phyloP scores from a whole-genome alignment of 1,140 invertebrate species.

The Samia ricini region DNA sequence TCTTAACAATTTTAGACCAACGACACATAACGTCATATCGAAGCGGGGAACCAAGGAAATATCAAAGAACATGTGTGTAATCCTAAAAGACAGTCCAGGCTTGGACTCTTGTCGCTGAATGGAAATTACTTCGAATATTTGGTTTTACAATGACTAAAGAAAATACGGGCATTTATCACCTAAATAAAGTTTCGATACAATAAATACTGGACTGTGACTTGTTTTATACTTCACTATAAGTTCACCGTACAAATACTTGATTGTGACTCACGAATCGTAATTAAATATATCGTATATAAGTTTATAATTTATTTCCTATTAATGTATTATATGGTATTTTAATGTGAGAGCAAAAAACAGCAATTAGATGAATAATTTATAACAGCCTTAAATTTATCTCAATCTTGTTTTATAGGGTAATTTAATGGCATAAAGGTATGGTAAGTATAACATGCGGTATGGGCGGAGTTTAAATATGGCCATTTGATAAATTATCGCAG shows the following conservation, averaged over 20 bases:
- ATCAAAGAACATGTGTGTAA: no score
- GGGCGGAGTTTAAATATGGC: slow-evolving; percentile 4
- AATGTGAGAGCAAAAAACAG: background rate
- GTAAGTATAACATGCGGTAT: background rate
- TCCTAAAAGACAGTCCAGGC: no score
- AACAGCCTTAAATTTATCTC: background rate
- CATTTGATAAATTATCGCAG: slow-evolving; percentile 10
- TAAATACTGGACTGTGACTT: background rate
- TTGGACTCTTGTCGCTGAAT: no score
- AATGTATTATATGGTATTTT: background rate
- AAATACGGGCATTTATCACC: no score
- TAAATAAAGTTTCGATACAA: background rate
- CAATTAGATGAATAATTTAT: background rate
- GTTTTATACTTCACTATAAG: no score
- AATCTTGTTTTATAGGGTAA: background rate
- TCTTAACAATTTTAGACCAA: no score
- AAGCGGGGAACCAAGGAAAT: no score
- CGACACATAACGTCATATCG: no score
- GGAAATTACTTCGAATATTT: no score
- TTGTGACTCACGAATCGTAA: background rate
- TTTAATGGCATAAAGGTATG: slow-evolving; percentile 7
- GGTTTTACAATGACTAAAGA: no score
- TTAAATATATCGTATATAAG: slow-evolving; percentile 1
- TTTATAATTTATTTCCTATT: slow-evolving; percentile 7
- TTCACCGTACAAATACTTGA: slow-evolving; percentile 3